These are phyloP conservation scores for Pristionchus maxplancki DNA, from an alignment of 2,888 invertebrate species.

Conservation along the genomic window DNA sequence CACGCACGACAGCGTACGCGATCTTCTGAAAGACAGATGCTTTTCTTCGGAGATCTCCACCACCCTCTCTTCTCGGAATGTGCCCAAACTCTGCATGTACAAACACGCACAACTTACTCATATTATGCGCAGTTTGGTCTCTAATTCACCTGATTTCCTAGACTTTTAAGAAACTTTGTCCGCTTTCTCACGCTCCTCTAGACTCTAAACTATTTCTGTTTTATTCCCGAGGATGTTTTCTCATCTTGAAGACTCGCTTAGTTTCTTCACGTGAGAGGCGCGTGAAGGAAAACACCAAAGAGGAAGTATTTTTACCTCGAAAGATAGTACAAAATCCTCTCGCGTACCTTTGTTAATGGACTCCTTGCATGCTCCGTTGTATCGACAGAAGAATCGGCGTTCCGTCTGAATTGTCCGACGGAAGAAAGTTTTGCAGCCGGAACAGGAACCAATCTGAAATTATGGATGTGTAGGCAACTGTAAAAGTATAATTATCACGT, in stretches of 20 bases:
- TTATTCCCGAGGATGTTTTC: background rate
- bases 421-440: constrained; percentile 46
- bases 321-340: background rate
- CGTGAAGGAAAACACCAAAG: background rate
- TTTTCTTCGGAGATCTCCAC: background rate
- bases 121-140: background rate
- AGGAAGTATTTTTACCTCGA: background rate
- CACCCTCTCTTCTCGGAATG: background rate
- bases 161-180: background rate
- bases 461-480: background rate
- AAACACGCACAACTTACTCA: background rate
- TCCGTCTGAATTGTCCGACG: constrained; percentile 13
- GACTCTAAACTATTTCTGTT: background rate
- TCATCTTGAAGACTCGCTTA: background rate
- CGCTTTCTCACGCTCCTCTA: background rate
- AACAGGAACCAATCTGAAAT: constrained; percentile 26
- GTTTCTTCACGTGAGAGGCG: background rate
- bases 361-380: constrained; percentile 19
- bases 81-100: background rate
- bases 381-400: background rate
- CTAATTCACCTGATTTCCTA: background rate
- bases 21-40: background rate
- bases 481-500: no score
- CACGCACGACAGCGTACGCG: constrained; percentile 18
- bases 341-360: constrained; percentile 1